These are phyloP conservation scores for Agonopterix subpropinquella DNA, from an alignment of 2,888 invertebrate genomes.

Conservation along the genomic window DNA sequence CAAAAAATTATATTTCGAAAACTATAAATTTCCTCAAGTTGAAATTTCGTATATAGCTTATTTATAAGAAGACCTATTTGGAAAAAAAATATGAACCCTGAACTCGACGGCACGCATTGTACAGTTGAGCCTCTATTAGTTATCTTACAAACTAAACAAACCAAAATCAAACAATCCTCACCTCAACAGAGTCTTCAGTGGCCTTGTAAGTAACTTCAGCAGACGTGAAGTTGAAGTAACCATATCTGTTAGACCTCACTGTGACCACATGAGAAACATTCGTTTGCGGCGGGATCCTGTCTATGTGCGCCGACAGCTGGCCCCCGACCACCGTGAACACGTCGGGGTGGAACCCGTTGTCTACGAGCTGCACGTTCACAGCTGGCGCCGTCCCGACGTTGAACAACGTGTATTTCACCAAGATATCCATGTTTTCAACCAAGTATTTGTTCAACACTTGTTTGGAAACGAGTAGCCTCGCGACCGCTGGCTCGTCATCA, in stretches of 20 bases:
- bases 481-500: conserved; percentile 83
- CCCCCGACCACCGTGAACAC: conserved; percentile 94
- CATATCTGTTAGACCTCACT: conserved; percentile 90
- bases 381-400: conserved; percentile 96
- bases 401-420: conserved; percentile 95
- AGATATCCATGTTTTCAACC: conserved; percentile 96
- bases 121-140: too few relatives aligned
- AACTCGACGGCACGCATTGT: too few relatives aligned
- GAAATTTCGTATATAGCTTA: too few relatives aligned
- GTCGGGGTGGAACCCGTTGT: conserved; percentile 93
- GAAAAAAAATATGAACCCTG: too few relatives aligned
- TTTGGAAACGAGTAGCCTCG: conserved; percentile 92
- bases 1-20: too few relatives aligned
- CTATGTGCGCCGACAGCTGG: conserved; percentile 86
- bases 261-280: conserved; percentile 97
- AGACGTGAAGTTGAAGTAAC: conserved; percentile 97
- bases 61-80: too few relatives aligned
- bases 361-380: conserved; percentile 90
- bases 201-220: conserved; percentile 94
- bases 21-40: too few relatives aligned
- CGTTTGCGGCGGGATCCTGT: conserved; percentile 92
- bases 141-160: neutral
- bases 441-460: conserved; percentile 96
- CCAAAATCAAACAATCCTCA: conserved; percentile 43
- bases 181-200: conserved; percentile 87